Evolutionary conservation across 2,113 vertebrate species (phyloP), one percentile per base, ranked within the genome.

Genomic region (Neogobius melanostomus): DNA sequence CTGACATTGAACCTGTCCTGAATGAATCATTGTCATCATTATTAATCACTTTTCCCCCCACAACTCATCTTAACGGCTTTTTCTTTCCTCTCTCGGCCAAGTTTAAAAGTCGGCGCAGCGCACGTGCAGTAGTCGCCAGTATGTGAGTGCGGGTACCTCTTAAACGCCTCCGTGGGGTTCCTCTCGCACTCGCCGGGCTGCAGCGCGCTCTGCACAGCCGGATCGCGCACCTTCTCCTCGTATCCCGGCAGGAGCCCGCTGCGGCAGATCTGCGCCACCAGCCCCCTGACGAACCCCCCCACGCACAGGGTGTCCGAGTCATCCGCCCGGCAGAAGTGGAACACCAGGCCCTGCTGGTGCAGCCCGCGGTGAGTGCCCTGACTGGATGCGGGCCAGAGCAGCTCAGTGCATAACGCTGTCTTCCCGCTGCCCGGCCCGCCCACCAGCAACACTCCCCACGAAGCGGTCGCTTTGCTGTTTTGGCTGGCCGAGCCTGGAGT

Each of bases 351-450:
- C 71, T 96, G 96, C 12, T 92, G 95, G 72, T 98, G 95, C 56
- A 98, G 89, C 0, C 95, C 94, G 57, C 96, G 93, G 8, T 98
- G 96, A 0, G 92, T 67, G 45, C 93, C 91, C 60, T 94, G 90
- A 69, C 92, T 88, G 1, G 95, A 96, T 59, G 93, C 94, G 57
- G 98, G 98, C 97, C 97, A 99, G 62, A 99, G 63, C 62, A 99
- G 91, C 92, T 99, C 98, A 0, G 96, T 96, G 80, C 95, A 96
- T 11, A 99, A 90, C 0, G 98, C 98, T 0, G 96, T 99, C 88
- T 99, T 99, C 64, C 98, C 98, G 10, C 97, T 98, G 0, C 98
- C 98, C 0, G 98, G 97, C 14, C 98, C 98, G 43, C 98, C 97
- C 21, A 98, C 95, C 88, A 99, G 83, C 91, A 99, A 60, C 7